Base-by-base conservation (phyloP, 2,113 vertebrate genomes). In the Xyliphius kryptos region DNA sequence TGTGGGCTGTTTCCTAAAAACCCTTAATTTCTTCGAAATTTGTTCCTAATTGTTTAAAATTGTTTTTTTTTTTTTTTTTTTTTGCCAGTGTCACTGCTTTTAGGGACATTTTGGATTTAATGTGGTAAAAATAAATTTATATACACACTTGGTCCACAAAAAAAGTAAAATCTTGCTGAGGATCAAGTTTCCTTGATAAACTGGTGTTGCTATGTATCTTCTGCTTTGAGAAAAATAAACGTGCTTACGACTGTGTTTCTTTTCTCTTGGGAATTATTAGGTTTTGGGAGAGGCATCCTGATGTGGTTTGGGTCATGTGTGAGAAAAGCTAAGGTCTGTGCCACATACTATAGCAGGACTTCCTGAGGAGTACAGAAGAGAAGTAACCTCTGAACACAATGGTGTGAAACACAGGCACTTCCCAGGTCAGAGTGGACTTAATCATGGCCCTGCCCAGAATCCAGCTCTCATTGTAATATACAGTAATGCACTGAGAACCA, bases 341-440 rank as follows among this genome's bases (percentile, higher is more conserved):
- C 54, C 52, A 54, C 46, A 66, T 43, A 55, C 64, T 63, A 17
- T 49, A 63, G 26, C 51, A 60, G 63, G 59, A 74, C 67, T 67
- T 74, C 67, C 49, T 59, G 55, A 54, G 17, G 22, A 66, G 21
- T 37, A n/a, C 43, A 46, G 69, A 41, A 44, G 32, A 61, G 55
- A n/a, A 26, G 14, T 10, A 46, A 21, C 22, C 6, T 9, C 17
- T 17, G 48, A 67, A 54, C 21, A 74, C 71, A 73, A 66, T 66
- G 36, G 51, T 62, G 71, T 57, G 59, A 73, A 76, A 67, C 37
- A 10, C 26, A 48, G 56, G 48, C 55, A 72, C 47, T 59, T 67
- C 41, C 57, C 58, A 32, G 60, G 26, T 68, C 58, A 60, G 52
- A 47, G 37, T 46, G 8, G 26, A 48, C 32, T 6, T 36, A 19